Evolutionary conservation across 1,140 invertebrate genomes (phyloP).

Genomic region (Luehdorfia chinensis): DNA sequence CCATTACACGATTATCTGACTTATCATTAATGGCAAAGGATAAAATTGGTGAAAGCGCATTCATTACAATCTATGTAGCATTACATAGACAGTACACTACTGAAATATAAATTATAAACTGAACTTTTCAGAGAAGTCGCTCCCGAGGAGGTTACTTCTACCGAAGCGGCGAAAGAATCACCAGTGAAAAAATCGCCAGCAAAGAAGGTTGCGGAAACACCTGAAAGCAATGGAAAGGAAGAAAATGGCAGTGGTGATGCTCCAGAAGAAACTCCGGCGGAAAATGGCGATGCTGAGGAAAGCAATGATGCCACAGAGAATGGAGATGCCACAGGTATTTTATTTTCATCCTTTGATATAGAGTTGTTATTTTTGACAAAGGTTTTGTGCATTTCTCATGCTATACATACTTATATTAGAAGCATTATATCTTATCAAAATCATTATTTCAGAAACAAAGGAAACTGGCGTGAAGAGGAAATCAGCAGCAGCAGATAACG

Average conservation of each 20-base stretch:
- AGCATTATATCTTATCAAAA: not conserved
- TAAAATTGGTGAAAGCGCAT: no score
- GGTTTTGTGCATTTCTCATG: no score
- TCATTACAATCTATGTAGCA: no score
- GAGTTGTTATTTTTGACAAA: not conserved
- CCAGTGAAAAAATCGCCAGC: slow-evolving; percentile 72
- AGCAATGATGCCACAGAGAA: slow-evolving; percentile 80
- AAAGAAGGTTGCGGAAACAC: slow-evolving; percentile 65
- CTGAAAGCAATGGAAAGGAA: slow-evolving; percentile 78
- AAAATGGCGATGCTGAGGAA: slow-evolving; percentile 76
- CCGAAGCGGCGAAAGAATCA: slow-evolving; percentile 57
- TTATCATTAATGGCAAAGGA: no score
- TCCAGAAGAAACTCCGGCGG: slow-evolving; percentile 62
- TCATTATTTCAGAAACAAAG: slow-evolving; percentile 49
- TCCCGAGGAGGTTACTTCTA: slow-evolving; percentile 59
- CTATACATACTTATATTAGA: not conserved
- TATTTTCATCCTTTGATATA: not conserved
- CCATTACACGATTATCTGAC: no score
- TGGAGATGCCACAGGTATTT: slow-evolving; percentile 77
- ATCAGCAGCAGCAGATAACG: slow-evolving; percentile 79
- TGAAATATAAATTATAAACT: not conserved
- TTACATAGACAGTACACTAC: no score
- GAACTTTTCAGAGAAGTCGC: not conserved
- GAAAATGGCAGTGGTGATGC: slow-evolving; percentile 74
- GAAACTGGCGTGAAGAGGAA: slow-evolving; percentile 82